phyloP scores from a whole-genome alignment of 2,113 vertebrate genomes.

The Polypterus bichir region DNA sequence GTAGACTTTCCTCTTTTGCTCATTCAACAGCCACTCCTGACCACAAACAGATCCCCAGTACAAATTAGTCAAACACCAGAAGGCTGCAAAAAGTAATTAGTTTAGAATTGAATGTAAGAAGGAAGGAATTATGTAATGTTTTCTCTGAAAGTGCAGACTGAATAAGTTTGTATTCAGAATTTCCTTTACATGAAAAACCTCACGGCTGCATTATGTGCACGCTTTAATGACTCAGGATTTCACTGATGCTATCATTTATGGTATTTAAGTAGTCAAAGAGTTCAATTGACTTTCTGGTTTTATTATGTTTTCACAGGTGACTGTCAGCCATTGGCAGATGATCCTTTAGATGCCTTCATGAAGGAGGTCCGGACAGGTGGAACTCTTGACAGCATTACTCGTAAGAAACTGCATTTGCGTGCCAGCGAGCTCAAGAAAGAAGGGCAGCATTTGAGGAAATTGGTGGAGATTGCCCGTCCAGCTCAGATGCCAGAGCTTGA shows the following conservation, averaged over 20 bases:
- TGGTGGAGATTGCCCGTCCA: constrained; percentile 81
- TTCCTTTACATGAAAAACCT: too few species aligned
- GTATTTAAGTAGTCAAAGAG: background rate
- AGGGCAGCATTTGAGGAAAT: constrained; percentile 63
- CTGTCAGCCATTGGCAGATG: constrained; percentile 56
- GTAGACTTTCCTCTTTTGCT: too few species aligned
- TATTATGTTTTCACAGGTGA: constrained; percentile 40
- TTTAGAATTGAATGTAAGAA: too few species aligned
- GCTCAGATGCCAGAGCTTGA: constrained; percentile 73
- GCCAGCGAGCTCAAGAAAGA: constrained; percentile 74
- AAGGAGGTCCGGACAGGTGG: constrained; percentile 63
- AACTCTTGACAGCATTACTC: constrained; percentile 67
- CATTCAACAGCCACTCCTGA: too few species aligned
- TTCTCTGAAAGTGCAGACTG: too few species aligned
- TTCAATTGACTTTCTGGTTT: background rate
- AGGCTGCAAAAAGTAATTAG: too few species aligned
- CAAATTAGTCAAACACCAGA: too few species aligned
- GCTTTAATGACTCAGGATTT: background rate
- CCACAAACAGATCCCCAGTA: too few species aligned
- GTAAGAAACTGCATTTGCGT: constrained; percentile 80
- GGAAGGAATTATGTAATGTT: too few species aligned
- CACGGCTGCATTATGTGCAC: too few species aligned
- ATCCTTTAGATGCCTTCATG: constrained; percentile 92
- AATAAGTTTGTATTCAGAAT: too few species aligned
- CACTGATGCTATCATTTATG: background rate